Conservation (phyloP, 2,888 invertebrate species). For the Ochlodes sylvanus region DNA sequence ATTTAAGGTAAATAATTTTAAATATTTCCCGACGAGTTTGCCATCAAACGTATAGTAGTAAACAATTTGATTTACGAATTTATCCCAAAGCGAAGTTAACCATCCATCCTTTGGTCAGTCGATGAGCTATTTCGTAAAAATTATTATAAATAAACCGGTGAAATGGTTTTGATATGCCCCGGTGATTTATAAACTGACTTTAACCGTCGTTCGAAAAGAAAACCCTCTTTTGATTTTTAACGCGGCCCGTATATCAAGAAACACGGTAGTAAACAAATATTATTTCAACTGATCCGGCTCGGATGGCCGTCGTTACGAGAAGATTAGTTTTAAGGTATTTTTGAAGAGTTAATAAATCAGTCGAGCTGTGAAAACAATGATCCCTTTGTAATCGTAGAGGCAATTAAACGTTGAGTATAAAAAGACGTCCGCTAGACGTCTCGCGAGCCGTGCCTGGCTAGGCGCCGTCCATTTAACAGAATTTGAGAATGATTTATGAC, state of each 20-base stretch:
- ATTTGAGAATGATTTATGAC: conserved; percentile 77
- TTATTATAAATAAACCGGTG: conserved; percentile 31
- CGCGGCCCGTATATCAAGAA: conserved; percentile 55
- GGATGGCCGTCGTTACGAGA: conserved; percentile 46
- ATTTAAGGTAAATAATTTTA: conserved; percentile 17
- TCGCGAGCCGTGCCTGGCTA: conserved; percentile 53
- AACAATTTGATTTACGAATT: conserved; percentile 35
- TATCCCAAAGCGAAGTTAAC: conserved; percentile 18
- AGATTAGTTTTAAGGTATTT: conserved; percentile 50
- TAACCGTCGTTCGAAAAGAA: conserved; percentile 38
- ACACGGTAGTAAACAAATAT: conserved; percentile 71
- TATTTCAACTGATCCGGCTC: conserved; percentile 57
- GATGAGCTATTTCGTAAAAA: conserved; percentile 31
- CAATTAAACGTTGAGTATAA: conserved; percentile 76
- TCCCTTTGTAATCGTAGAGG: conserved; percentile 82
- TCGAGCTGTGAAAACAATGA: conserved; percentile 77
- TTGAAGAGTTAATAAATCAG: conserved; percentile 69
- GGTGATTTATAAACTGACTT: conserved; percentile 37
- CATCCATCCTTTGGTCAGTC: conserved; percentile 14
- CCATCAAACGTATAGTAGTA: conserved; percentile 15
- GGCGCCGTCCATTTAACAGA: conserved; percentile 61
- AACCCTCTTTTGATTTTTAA: conserved; percentile 26
- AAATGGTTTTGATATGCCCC: conserved; percentile 32
- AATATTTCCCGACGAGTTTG: conserved; percentile 9
- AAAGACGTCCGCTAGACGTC: conserved; percentile 56